phyloP scores from a whole-genome alignment of 2,797 vertebrate species.

The Xiphorhynchus erythropygius region DNA sequence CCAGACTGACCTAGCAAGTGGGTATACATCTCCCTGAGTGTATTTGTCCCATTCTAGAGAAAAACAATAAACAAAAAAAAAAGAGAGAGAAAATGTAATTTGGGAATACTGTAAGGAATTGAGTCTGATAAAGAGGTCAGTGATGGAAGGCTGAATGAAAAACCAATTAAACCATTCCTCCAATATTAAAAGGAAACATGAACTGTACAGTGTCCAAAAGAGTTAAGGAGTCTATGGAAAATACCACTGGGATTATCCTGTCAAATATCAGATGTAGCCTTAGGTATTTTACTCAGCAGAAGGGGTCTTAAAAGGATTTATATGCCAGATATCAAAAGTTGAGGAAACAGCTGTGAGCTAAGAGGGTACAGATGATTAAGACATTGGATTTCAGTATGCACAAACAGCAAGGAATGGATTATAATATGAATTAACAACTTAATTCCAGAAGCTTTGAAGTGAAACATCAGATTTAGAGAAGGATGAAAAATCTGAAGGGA shows the following conservation, averaged over 20 bases:
- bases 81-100: neutral
- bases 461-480: constrained; percentile 14
- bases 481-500: constrained; percentile 2
- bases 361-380: constrained; percentile 8
- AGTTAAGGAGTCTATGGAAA: constrained; percentile 2
- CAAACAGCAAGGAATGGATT: constrained; percentile 40
- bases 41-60: neutral
- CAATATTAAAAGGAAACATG: neutral
- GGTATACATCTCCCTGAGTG: neutral
- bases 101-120: neutral
- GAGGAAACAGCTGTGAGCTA: constrained; percentile 15
- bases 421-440: neutral
- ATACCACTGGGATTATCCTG: constrained; percentile 33
- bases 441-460: neutral
- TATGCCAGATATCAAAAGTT: neutral
- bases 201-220: neutral
- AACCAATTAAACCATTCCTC: constrained; percentile 8
- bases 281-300: constrained; percentile 32
- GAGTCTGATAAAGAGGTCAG: constrained; percentile 9
- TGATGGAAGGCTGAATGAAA: constrained; percentile 18
- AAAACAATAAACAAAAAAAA: neutral
- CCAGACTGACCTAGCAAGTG: neutral
- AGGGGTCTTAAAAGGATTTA: neutral
- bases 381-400: constrained; percentile 23
- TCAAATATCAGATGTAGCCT: constrained; percentile 48